These are phyloP conservation scores for Ictalurus punctatus DNA, from an alignment of 2,113 vertebrate genomes.

Conservation along the genomic window DNA sequence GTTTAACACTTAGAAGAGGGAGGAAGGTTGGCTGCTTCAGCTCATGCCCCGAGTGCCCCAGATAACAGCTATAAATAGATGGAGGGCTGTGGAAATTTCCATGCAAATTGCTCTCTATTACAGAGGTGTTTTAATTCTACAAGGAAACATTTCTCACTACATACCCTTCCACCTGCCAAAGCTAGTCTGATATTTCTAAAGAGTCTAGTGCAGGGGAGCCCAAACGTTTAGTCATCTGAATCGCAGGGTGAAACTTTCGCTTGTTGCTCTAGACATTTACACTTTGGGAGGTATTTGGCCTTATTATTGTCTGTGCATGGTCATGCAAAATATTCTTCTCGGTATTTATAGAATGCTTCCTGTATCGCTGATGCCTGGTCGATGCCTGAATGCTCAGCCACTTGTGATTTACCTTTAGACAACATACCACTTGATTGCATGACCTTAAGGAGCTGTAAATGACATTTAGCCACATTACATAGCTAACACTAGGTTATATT, in stretches of 20 bases:
- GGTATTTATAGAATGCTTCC: background rate
- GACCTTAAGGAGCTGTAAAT: too few species aligned
- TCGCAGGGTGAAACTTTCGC: too few species aligned
- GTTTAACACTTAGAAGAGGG: conserved; percentile 29
- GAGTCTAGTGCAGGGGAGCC: background rate
- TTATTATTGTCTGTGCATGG: background rate
- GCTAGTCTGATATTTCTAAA: background rate
- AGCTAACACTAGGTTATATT: background rate
- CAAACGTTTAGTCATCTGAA: background rate
- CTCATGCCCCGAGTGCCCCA: conserved; percentile 51
- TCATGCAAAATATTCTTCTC: background rate
- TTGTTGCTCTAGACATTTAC: background rate
- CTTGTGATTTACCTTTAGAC: background rate
- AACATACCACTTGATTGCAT: too few species aligned
- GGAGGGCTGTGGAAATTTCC: conserved; percentile 64
- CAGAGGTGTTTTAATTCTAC: background rate
- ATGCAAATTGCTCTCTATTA: conserved; percentile 51
- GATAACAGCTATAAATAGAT: conserved; percentile 73
- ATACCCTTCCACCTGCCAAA: background rate
- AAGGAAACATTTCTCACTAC: background rate
- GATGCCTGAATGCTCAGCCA: background rate
- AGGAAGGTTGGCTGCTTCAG: background rate
- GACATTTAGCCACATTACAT: too few species aligned
- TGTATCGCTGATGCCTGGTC: background rate
- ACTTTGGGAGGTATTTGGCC: background rate